These are phyloP conservation scores for Crotophaga sulcirostris DNA, from an alignment of 2,113 vertebrate species.

Conservation along the genomic window DNA sequence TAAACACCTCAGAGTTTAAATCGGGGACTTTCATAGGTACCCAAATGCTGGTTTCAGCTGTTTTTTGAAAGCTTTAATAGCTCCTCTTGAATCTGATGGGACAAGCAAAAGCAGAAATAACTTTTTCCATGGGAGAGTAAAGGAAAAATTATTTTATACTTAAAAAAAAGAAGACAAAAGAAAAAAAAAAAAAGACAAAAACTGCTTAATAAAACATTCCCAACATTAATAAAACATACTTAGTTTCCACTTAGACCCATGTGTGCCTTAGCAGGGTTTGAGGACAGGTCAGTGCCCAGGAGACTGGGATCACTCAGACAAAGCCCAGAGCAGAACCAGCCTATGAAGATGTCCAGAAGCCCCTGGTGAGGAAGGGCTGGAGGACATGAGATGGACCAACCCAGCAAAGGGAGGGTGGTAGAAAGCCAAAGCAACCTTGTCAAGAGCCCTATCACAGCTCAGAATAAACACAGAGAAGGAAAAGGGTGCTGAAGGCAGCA, in stretches of 20 bases:
- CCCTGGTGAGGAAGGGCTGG: background rate
- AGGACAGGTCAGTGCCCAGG: background rate
- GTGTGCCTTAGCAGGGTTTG: too few species aligned
- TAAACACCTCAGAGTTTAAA: background rate
- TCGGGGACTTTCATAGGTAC: background rate
- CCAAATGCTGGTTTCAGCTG: background rate
- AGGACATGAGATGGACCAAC: background rate
- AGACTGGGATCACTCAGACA: background rate
- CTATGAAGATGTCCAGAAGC: background rate
- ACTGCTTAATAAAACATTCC: background rate
- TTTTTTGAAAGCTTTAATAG: background rate
- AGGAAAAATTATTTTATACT: background rate
- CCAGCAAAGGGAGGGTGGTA: fast-evolving
- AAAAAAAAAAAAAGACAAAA: too few species aligned
- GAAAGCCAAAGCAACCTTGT: background rate
- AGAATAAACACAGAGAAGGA: background rate
- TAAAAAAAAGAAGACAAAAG: too few species aligned
- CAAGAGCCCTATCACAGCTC: background rate
- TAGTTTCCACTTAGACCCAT: background rate
- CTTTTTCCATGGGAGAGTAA: background rate
- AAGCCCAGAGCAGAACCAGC: background rate
- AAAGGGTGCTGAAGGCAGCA: background rate
- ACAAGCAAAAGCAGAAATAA: background rate
- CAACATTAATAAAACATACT: background rate
- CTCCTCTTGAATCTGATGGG: background rate